Conservation (phyloP, 2,888 invertebrate genomes). For the Ennomos fuscantarius region DNA sequence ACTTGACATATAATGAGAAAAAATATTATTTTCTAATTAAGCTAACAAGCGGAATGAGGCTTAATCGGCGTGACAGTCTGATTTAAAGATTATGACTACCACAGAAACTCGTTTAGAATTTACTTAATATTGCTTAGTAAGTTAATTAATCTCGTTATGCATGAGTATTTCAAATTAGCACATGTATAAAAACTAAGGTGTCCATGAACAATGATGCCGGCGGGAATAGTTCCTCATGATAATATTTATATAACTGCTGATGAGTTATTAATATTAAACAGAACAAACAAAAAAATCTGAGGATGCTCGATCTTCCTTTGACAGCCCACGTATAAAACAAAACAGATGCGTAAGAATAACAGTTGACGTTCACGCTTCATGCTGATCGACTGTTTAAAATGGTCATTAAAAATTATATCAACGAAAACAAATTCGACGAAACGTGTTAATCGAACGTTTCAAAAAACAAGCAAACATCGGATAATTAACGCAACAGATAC, state of each 20-base stretch:
- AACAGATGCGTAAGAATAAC: slow-evolving; percentile 21
- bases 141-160: slow-evolving; percentile 32
- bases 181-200: background rate
- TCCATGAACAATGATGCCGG: background rate
- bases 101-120: slow-evolving; percentile 31
- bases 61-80: slow-evolving; percentile 52
- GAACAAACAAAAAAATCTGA: slow-evolving; percentile 8
- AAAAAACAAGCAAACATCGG: slow-evolving; percentile 66
- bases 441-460: slow-evolving; percentile 56
- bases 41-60: slow-evolving; percentile 50
- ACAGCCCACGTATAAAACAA: slow-evolving; percentile 13
- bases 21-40: slow-evolving; percentile 49
- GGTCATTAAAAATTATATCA: slow-evolving; percentile 34
- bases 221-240: no score
- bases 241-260: background rate
- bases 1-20: slow-evolving; percentile 48
- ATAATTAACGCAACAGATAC: slow-evolving; percentile 76
- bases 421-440: slow-evolving; percentile 42
- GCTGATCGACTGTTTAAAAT: slow-evolving; percentile 28
- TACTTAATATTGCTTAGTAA: slow-evolving; percentile 8
- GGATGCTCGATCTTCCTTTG: slow-evolving; percentile 15
- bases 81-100: slow-evolving; percentile 54
- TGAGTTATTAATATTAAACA: slow-evolving; percentile 8
- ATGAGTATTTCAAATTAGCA: background rate
- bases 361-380: slow-evolving; percentile 11